phyloP scores from a whole-genome alignment of 2,888 invertebrate species.

The Hyppa rectilinea region DNA sequence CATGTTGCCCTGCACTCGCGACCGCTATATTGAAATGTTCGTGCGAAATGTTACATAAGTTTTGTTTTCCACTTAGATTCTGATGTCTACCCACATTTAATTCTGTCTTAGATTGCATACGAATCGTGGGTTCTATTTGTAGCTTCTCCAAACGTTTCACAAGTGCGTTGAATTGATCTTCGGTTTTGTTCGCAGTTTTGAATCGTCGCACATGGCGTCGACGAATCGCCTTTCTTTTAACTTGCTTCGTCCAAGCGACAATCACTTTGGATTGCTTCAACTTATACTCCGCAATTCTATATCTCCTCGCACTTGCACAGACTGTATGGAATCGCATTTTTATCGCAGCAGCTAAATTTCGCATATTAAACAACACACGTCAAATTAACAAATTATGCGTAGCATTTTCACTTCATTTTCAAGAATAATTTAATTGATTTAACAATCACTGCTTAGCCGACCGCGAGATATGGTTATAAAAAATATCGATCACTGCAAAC shows the following conservation, averaged over 20 bases:
- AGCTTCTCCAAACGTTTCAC: slow-evolving; percentile 13
- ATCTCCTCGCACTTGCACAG: slow-evolving; percentile 18
- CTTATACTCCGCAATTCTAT: slow-evolving; percentile 1
- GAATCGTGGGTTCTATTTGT: neutral
- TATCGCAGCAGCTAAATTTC: neutral
- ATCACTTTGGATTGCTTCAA: neutral
- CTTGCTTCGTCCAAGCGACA: neutral
- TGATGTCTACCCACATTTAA: neutral
- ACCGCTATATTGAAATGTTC: neutral
- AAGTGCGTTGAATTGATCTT: neutral
- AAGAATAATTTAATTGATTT: neutral
- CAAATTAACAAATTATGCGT: neutral
- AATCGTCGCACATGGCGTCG: neutral
- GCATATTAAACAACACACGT: neutral
- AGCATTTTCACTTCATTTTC: neutral
- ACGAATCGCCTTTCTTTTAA: slow-evolving; percentile 19
- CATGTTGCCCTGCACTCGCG: neutral
- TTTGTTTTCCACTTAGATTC: neutral
- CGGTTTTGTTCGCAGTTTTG: neutral
- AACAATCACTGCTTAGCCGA: neutral
- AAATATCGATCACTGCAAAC: neutral
- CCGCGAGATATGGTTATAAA: neutral
- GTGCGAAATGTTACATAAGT: neutral
- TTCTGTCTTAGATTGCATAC: neutral
- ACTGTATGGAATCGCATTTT: slow-evolving; percentile 3